A percentile compares a stretch with the other conserved stretches of the same genome.
Evolutionary conservation across 1,140 invertebrate genomes (phyloP).

Genomic region (Brachionus koreanus): DNA sequence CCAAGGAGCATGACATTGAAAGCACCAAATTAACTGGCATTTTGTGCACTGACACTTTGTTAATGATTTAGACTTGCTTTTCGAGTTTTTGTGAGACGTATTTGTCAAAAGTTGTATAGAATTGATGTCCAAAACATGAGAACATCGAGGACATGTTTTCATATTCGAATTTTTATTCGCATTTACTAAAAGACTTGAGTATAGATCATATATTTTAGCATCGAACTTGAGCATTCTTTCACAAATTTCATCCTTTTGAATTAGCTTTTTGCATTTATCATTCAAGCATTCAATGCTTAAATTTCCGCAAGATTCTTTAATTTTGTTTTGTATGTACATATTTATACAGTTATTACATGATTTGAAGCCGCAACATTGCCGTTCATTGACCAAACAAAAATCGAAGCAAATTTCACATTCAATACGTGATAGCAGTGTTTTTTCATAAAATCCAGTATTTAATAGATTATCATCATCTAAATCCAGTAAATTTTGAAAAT

Average conservation of each 20-base stretch:
- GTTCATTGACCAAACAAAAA: background rate
- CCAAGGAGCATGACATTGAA: slow-evolving; percentile 59
- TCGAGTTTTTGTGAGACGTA: slow-evolving; percentile 26
- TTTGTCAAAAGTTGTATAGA: background rate
- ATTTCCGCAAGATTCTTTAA: slow-evolving; percentile 46
- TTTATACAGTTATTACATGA: slow-evolving; percentile 48
- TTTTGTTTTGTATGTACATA: slow-evolving; percentile 46
- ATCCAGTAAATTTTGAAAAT: background rate
- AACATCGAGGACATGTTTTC: slow-evolving; percentile 59
- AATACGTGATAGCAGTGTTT: background rate
- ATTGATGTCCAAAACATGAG: slow-evolving; percentile 47
- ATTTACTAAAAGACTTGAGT: slow-evolving; percentile 53
- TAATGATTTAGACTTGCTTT: slow-evolving; percentile 46
- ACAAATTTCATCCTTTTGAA: slow-evolving; percentile 56
- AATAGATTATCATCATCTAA: background rate
- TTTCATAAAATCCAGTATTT: background rate
- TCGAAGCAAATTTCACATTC: slow-evolving; percentile 24
- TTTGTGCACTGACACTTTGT: slow-evolving; percentile 49
- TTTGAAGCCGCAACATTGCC: slow-evolving; percentile 47
- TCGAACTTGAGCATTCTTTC: slow-evolving; percentile 48
- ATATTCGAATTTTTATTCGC: slow-evolving; percentile 55
- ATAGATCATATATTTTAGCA: slow-evolving; percentile 50
- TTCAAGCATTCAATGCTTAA: slow-evolving; percentile 55
- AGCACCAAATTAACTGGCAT: slow-evolving; percentile 58
- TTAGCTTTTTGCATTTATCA: slow-evolving; percentile 49